Conservation (phyloP, 2,888 invertebrate species). For the Amblyteles armatorius region DNA sequence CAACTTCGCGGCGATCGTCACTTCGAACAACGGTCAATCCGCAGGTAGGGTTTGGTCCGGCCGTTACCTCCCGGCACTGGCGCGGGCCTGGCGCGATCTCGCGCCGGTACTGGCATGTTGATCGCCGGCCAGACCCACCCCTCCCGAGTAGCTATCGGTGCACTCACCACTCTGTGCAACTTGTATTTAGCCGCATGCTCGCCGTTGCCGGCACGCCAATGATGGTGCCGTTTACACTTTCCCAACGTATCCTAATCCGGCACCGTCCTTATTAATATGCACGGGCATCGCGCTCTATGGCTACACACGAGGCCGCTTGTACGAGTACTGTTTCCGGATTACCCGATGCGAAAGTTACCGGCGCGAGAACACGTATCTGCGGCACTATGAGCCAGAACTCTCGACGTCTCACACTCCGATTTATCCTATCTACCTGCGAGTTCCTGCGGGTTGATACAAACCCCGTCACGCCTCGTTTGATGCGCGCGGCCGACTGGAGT, state of each 20-base stretch:
- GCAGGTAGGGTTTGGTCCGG: no score
- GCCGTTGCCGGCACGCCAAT: slow-evolving; percentile 24
- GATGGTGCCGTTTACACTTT: background rate
- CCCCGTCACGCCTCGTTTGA: slow-evolving; percentile 15
- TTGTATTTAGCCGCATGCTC: background rate
- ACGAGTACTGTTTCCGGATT: slow-evolving; percentile 77
- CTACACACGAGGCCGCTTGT: slow-evolving; percentile 47
- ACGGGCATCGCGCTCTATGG: slow-evolving; percentile 63
- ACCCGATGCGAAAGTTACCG: slow-evolving; percentile 74
- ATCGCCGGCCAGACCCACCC: no score
- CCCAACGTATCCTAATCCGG: background rate
- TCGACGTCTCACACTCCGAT: background rate
- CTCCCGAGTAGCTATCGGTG: slow-evolving; percentile 1
- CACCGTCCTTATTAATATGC: slow-evolving; percentile 78
- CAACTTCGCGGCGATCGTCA: slow-evolving; percentile 18
- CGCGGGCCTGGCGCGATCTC: no score
- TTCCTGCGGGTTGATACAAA: slow-evolving; percentile 20
- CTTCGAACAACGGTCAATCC: background rate
- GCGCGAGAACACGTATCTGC: slow-evolving; percentile 65
- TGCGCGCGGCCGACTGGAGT: background rate
- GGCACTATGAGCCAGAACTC: background rate
- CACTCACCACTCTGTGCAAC: background rate
- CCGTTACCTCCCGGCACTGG: no score
- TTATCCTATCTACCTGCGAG: slow-evolving; percentile 3
- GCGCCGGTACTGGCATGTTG: no score